These are phyloP conservation scores for Cerastis leucographa DNA, from an alignment of 2,888 invertebrate species.

Conservation along the genomic window DNA sequence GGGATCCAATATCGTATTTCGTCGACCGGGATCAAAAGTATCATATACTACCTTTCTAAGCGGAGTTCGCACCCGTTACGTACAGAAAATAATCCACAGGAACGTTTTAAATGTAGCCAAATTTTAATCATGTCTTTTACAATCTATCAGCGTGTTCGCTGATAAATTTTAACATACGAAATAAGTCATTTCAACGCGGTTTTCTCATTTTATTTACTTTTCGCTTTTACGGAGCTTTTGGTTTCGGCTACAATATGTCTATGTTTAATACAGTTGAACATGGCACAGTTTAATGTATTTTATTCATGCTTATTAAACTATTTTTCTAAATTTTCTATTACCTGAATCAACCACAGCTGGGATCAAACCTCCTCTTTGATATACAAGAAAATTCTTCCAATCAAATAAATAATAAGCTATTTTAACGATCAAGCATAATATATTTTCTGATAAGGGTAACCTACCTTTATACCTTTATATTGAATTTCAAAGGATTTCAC, in stretches of 20 bases:
- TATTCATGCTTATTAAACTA: background rate
- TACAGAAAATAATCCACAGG: background rate
- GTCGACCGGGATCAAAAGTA: background rate
- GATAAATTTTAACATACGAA: background rate
- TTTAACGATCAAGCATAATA: background rate
- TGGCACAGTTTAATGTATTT: background rate
- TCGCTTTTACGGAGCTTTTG: background rate
- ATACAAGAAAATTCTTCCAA: background rate
- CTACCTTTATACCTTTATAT: background rate
- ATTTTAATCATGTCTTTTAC: too few species aligned
- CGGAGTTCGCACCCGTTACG: background rate
- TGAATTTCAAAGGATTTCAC: slow-evolving; percentile 20
- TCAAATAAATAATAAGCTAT: background rate
- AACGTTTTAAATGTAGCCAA: background rate
- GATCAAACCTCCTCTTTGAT: background rate
- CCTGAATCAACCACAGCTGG: background rate
- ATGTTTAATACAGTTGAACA: background rate
- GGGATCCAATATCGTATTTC: too few species aligned
- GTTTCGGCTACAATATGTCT: background rate
- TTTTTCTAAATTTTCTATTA: background rate
- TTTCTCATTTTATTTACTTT: background rate
- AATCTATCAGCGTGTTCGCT: too few species aligned
- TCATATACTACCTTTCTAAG: background rate
- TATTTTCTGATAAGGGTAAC: background rate
- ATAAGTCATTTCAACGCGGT: background rate